A percentile compares a stretch with the other conserved stretches of the same genome.
Evolutionary conservation across 1,140 invertebrate species (phyloP).

Genomic region (Tetragnatha versicolor): DNA sequence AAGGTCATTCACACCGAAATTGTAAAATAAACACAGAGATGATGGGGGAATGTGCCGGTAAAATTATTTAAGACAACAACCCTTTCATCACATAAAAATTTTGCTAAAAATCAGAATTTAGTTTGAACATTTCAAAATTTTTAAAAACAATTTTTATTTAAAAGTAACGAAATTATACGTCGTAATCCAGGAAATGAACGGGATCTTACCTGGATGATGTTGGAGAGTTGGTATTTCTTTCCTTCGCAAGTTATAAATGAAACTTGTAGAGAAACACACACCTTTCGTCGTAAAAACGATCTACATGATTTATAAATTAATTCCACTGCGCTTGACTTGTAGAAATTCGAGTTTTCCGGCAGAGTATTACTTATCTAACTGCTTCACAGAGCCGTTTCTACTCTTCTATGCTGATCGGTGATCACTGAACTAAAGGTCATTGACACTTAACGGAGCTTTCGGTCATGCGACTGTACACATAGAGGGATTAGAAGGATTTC

Average conservation of each 20-base stretch:
- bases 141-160: too few relatives aligned
- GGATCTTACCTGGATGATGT: conserved; percentile 28
- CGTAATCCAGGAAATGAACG: conserved; percentile 34
- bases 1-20: conserved; percentile 45
- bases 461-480: conserved; percentile 49
- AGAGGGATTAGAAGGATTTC: background rate
- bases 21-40: conserved; percentile 48
- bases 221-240: background rate
- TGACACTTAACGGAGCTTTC: conserved; percentile 55
- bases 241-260: conserved; percentile 39
- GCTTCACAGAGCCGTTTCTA: conserved; percentile 30
- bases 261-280: conserved; percentile 1
- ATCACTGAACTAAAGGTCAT: conserved; percentile 55
- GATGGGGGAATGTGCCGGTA: conserved; percentile 18
- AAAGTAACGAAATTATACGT: too few relatives aligned
- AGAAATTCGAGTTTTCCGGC: conserved; percentile 37
- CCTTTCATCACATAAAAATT: background rate
- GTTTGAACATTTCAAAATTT: too few relatives aligned
- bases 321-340: background rate
- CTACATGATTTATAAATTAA: background rate
- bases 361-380: conserved; percentile 37
- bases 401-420: conserved; percentile 50
- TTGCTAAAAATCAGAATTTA: background rate
- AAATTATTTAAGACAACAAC: too few relatives aligned
- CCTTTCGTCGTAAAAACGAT: background rate